phyloP scores from a whole-genome alignment of 2,797 vertebrate genomes.

The Acipenser oxyrinchus region DNA sequence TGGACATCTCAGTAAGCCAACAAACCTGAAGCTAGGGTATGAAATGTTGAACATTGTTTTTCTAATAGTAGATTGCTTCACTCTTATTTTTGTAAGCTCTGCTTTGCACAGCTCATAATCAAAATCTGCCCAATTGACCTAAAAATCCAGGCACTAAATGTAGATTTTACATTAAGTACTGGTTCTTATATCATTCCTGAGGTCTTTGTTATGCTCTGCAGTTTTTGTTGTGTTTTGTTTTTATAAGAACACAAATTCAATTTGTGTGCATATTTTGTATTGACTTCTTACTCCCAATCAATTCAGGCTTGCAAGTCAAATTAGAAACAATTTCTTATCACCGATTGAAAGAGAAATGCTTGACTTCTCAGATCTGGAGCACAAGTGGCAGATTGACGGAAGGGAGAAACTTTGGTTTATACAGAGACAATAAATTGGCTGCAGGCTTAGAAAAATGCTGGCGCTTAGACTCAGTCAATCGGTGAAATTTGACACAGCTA shows the following conservation, averaged over 20 bases:
- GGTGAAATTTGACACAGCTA: constrained; percentile 43
- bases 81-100: constrained; percentile 18
- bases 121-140: constrained; percentile 18
- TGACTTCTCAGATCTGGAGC: constrained; percentile 30
- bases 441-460: constrained; percentile 35
- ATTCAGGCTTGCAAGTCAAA: constrained; percentile 34
- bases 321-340: constrained; percentile 37
- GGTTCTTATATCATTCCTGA: constrained; percentile 17
- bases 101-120: constrained; percentile 25
- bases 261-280: constrained; percentile 30
- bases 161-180: constrained; percentile 17
- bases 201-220: constrained; percentile 19
- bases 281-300: constrained; percentile 35
- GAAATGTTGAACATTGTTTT: constrained; percentile 14
- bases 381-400: constrained; percentile 35
- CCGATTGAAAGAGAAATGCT: constrained; percentile 32
- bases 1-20: constrained; percentile 19
- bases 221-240: too few species aligned
- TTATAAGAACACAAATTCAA: constrained; percentile 22
- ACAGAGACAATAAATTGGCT: constrained; percentile 44
- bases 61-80: constrained; percentile 21
- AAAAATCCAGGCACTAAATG: constrained; percentile 12
- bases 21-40: constrained; percentile 11
- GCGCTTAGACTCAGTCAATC: constrained; percentile 38
- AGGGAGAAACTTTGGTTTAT: constrained; percentile 33